These are phyloP conservation scores for Ptyas mucosa DNA, from an alignment of 2,113 vertebrate genomes.

Conservation along the genomic window DNA sequence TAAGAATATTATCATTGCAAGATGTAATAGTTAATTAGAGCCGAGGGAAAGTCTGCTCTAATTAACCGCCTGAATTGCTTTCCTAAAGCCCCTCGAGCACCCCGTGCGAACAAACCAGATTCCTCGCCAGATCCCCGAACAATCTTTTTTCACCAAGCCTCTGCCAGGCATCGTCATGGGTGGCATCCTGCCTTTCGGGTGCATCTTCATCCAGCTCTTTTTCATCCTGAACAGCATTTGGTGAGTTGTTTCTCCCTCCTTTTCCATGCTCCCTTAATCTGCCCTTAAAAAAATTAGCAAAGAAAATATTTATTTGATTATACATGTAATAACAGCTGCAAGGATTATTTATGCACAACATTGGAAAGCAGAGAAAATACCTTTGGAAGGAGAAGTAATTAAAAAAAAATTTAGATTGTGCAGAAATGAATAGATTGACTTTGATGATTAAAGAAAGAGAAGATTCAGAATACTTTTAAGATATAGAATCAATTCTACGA, in stretches of 20 bases:
- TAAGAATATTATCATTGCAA: background rate
- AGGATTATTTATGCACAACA: too few relatives aligned
- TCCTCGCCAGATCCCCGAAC: conserved; percentile 79
- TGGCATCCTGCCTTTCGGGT: conserved; percentile 88
- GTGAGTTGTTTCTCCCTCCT: conserved; percentile 57
- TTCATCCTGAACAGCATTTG: conserved; percentile 94
- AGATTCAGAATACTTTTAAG: too few relatives aligned
- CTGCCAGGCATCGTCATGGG: conserved; percentile 85
- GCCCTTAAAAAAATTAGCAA: background rate
- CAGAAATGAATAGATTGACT: too few relatives aligned
- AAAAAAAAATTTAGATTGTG: too few relatives aligned
- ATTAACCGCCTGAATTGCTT: background rate
- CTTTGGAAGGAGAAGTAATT: too few relatives aligned
- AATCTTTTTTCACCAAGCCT: conserved; percentile 85
- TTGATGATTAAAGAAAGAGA: too few relatives aligned
- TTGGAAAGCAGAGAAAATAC: too few relatives aligned
- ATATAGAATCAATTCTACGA: too few relatives aligned
- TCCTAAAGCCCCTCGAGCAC: conserved; percentile 78
- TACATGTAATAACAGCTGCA: too few relatives aligned
- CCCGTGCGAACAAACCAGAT: conserved; percentile 87
- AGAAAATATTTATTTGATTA: too few relatives aligned
- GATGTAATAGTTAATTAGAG: background rate
- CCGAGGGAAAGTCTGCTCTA: background rate
- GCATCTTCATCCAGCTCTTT: conserved; percentile 92
- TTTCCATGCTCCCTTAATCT: background rate